Evolutionary conservation across 2,888 invertebrate species (phyloP).

Genomic region (Holacanthella duospinosa): DNA sequence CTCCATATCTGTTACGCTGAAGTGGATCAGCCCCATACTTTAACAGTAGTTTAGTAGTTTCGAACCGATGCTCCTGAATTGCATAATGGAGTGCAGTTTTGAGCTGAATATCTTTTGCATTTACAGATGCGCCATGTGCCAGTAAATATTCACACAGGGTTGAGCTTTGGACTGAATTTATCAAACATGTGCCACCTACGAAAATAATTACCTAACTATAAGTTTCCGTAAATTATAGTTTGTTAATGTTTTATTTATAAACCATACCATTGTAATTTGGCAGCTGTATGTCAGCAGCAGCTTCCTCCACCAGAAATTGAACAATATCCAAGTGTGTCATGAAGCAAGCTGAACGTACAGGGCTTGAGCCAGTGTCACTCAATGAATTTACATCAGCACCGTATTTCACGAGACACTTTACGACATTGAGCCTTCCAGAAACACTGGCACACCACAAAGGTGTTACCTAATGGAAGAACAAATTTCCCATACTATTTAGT

Average conservation of each 20-base stretch:
- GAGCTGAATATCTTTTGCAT: slow-evolving; percentile 77
- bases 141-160: slow-evolving; percentile 69
- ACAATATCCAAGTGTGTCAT: slow-evolving; percentile 79
- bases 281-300: slow-evolving; percentile 70
- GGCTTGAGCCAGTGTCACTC: slow-evolving; percentile 78
- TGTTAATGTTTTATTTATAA: background rate
- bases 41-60: slow-evolving; percentile 70
- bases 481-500: background rate
- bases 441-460: slow-evolving; percentile 90
- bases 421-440: slow-evolving; percentile 63
- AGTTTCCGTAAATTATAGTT: background rate
- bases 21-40: slow-evolving; percentile 68
- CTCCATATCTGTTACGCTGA: slow-evolving; percentile 66
- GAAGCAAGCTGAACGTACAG: slow-evolving; percentile 83
- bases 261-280: slow-evolving; percentile 68
- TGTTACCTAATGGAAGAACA: slow-evolving; percentile 51
- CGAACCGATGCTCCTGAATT: slow-evolving; percentile 61
- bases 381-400: slow-evolving; percentile 78
- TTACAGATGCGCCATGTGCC: slow-evolving; percentile 64
- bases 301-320: slow-evolving; percentile 56
- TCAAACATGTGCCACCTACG: slow-evolving; percentile 71
- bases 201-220: too few relatives aligned
- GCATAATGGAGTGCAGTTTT: slow-evolving; percentile 90
- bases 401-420: slow-evolving; percentile 63
- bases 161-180: slow-evolving; percentile 81